Evolutionary conservation across 2,797 vertebrate genomes (phyloP), one percentile per base, ranked within the genome.

Genomic region (Karalla daura): DNA sequence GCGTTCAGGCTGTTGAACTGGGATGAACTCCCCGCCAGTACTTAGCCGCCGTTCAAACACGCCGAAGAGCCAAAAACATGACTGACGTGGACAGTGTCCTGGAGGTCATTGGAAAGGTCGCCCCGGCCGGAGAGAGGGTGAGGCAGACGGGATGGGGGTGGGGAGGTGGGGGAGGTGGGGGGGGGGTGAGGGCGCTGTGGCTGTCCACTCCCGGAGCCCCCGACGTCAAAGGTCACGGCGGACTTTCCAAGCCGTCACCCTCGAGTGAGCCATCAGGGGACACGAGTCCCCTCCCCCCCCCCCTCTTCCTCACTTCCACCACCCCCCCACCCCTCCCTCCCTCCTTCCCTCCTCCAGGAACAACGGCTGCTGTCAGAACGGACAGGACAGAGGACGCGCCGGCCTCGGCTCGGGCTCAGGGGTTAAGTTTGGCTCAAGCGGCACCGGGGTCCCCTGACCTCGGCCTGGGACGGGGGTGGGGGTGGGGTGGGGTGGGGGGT

Each of bases 241-340:
- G 69, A 76, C 76, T 81, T 87, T 89, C 77, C 72, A 83, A 88
- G 86, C 86, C 58, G 70, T 83, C 83, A 65, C 71, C 72, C 78
- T 84, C 7, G 63, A 86, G 62, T 85, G 78, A 84, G 78, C 59
- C 64, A 28, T 83, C 69, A 56, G 67, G 49, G 77, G 52, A 83
- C 76, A 80, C 21, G 4, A 30, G 60, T 25, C 59, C 61, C 62
- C 74, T 33, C 66, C 23, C 37, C 50, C 62, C 50, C 58, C 66
- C 74, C 77, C 63, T 58, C 62, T 76, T 33, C 66, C 23, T 41
- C 50, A 59, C 50, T 61, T 64, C 74, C n/a, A n/a, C n/a, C n/a
- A n/a, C n/a, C n/a, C n/a, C n/a, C n/a, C n/a, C n/a, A n/a, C n/a
- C n/a, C n/a, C n/a, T n/a, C n/a, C n/a, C n/a, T n/a, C n/a, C 61